These are phyloP conservation scores for Aplodontia rufa DNA, from an alignment of 2,113 vertebrate genomes.

Conservation along the genomic window DNA sequence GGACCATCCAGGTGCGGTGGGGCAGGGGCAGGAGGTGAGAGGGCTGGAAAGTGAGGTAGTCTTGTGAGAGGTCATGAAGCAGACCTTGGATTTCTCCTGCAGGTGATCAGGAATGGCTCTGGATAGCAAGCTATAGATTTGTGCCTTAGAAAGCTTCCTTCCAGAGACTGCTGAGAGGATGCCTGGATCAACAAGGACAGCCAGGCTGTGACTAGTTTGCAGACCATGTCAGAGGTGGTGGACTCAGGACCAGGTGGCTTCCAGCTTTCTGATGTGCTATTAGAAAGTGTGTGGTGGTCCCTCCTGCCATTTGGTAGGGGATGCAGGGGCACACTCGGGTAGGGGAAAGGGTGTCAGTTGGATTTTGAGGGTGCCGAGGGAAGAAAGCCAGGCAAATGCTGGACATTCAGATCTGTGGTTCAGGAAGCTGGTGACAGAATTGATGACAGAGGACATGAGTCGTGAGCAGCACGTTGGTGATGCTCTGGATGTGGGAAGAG, in stretches of 20 bases:
- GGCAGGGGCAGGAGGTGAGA: not conserved
- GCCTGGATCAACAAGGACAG: not conserved
- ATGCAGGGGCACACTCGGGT: not conserved
- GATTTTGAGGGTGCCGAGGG: not conserved
- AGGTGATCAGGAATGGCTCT: rapidly evolving
- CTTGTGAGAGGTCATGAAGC: rapidly evolving
- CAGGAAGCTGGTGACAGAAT: not conserved
- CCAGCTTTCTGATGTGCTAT: not conserved
- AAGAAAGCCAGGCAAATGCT: not conserved
- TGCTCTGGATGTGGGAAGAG: not conserved
- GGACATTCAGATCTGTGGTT: not conserved
- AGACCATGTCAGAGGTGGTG: not conserved
- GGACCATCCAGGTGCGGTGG: not conserved
- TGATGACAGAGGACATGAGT: not conserved
- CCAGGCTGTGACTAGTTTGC: rapidly evolving
- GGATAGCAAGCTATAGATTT: not conserved
- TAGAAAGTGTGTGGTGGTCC: not conserved
- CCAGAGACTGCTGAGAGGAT: not conserved
- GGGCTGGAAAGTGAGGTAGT: not conserved
- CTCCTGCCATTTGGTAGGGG: not conserved
- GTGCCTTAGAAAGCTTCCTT: not conserved
- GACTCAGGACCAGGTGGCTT: not conserved
- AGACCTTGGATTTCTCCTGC: not conserved
- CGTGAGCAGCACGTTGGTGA: rapidly evolving
- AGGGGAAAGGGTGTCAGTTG: not conserved